Conservation (phyloP, 2,113 vertebrate genomes). For the Pan paniscus region DNA sequence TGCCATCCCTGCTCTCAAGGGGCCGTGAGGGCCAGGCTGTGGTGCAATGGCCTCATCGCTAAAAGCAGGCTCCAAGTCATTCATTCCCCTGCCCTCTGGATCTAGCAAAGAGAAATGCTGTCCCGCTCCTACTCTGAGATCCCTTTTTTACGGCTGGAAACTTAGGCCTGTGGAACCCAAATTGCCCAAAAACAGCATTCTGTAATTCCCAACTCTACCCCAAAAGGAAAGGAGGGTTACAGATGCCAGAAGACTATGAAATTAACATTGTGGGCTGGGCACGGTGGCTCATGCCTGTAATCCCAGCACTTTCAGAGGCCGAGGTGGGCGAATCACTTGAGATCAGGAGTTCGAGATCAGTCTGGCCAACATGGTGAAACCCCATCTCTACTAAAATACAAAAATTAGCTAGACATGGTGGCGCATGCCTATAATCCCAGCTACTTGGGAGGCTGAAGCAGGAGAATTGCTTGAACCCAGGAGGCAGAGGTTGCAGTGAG, state of each 20-base stretch:
- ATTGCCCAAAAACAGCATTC: neutral
- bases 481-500: too few species aligned
- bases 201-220: neutral
- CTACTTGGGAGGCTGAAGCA: too few species aligned
- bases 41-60: neutral
- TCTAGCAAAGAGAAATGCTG: neutral
- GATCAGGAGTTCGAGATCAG: too few species aligned
- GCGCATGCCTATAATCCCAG: too few species aligned
- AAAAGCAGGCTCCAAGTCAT: neutral
- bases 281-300: too few species aligned
- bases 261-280: too few species aligned
- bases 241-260: neutral
- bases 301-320: too few species aligned
- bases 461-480: too few species aligned
- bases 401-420: too few species aligned
- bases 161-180: neutral
- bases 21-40: neutral
- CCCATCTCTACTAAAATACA: too few species aligned
- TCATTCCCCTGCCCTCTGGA: neutral
- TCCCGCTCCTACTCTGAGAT: neutral
- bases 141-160: neutral
- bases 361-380: too few species aligned
- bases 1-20: neutral
- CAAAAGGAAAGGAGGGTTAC: neutral
- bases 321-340: too few species aligned